These are phyloP conservation scores for Drosophila pallidifrons DNA, from an alignment of 1,140 invertebrate genomes.

Conservation along the genomic window DNA sequence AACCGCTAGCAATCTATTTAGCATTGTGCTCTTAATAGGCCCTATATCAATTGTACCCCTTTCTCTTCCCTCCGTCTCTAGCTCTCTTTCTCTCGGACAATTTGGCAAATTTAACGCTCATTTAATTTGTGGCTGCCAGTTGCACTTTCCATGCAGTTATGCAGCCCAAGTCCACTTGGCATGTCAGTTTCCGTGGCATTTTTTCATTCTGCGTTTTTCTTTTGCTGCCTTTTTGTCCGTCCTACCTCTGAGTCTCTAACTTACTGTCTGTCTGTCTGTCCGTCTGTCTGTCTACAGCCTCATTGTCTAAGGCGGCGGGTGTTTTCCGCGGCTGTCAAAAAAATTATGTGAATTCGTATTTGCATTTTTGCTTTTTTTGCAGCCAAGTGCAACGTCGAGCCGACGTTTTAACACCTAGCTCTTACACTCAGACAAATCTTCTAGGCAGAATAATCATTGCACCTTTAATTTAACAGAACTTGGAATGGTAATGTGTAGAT, in stretches of 20 bases:
- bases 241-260: not conserved
- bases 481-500: too few species aligned
- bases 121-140: constrained; percentile 45
- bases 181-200: constrained; percentile 18
- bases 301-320: constrained; percentile 54
- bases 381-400: constrained; percentile 14
- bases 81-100: constrained; percentile 3
- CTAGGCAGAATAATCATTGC: not conserved
- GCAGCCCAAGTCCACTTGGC: constrained; percentile 11
- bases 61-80: not conserved
- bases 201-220: constrained; percentile 2
- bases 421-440: constrained; percentile 8
- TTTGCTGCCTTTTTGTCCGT: not conserved
- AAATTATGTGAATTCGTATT: constrained; percentile 17
- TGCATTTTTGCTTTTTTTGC: constrained; percentile 25
- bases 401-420: constrained; percentile 18
- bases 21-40: constrained; percentile 30
- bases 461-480: too few species aligned
- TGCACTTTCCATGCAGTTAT: constrained; percentile 52
- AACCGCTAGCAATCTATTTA: constrained; percentile 18
- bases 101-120: constrained; percentile 68
- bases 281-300: constrained; percentile 45
- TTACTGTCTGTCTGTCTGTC: constrained; percentile 6
- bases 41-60: constrained; percentile 11
- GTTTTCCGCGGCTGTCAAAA: constrained; percentile 20